Conservation (phyloP, 53 echinoderm and acorn worm genomes). For the Echinometra lucunter region DNA sequence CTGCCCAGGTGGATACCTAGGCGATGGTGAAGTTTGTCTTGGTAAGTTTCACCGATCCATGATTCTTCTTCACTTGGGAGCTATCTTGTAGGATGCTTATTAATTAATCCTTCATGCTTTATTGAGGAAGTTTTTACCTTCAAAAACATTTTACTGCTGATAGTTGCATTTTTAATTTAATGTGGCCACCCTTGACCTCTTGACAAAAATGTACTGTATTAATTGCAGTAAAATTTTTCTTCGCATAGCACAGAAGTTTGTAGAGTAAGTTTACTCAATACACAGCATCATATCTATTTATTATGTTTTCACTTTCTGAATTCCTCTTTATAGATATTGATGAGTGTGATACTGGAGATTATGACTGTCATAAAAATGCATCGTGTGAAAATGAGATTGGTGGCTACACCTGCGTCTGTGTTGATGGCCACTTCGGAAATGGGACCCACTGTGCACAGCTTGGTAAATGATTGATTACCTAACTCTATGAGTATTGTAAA, state of each 20-base stretch:
- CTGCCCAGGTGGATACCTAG: constrained; percentile 87
- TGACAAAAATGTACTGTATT: too few relatives aligned
- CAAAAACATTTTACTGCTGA: too few relatives aligned
- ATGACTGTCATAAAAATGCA: constrained; percentile 78
- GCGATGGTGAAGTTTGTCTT: constrained; percentile 86
- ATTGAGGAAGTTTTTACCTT: too few relatives aligned
- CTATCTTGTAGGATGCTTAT: neutral
- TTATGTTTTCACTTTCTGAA: neutral
- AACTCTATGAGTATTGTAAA: too few relatives aligned
- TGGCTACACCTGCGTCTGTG: constrained; percentile 81
- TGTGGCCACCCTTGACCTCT: too few relatives aligned
- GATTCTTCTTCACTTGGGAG: neutral
- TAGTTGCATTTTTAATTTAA: too few relatives aligned
- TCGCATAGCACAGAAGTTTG: too few relatives aligned
- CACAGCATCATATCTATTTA: neutral
- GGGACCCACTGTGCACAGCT: constrained; percentile 77
- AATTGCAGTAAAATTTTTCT: too few relatives aligned
- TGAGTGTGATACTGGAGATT: constrained; percentile 80
- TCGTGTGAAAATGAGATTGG: constrained; percentile 81
- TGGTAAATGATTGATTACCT: constrained; percentile 26
- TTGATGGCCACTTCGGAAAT: constrained; percentile 81
- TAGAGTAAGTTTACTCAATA: neutral
- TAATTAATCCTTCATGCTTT: neutral
- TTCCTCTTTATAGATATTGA: constrained; percentile 76
- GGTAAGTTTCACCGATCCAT: constrained; percentile 67